phyloP scores from a whole-genome alignment of 2,113 vertebrate genomes.

The Lanius ludovicianus region DNA sequence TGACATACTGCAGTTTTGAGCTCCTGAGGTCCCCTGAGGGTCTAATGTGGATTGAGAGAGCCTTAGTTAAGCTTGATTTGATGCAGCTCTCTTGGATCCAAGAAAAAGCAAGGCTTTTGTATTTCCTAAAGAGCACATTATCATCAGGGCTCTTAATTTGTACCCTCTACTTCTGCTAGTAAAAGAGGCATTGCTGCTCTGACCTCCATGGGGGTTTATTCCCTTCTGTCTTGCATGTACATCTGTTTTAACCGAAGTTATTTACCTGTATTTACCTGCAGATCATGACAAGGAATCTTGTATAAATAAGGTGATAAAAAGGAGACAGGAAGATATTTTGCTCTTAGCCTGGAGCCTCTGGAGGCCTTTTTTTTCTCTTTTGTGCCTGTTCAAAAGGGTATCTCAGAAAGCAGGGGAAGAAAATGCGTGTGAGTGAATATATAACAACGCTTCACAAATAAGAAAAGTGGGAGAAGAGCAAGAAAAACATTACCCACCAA shows the following conservation, averaged over 20 bases:
- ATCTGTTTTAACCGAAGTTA: slow-evolving; percentile 25
- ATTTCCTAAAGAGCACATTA: not conserved
- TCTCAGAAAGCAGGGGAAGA: not conserved
- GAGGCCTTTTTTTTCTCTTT: slow-evolving; percentile 12
- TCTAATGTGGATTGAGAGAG: not conserved
- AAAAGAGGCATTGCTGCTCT: not conserved
- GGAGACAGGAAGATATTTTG: slow-evolving; percentile 6
- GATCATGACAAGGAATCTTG: not conserved
- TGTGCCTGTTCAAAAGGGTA: not conserved
- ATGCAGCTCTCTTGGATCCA: slow-evolving; percentile 2
- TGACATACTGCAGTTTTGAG: not conserved
- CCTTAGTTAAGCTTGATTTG: slow-evolving; percentile 48
- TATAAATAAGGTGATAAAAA: slow-evolving; percentile 44
- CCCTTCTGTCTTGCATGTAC: not conserved
- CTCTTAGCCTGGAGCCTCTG: not conserved
- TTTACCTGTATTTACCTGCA: slow-evolving; percentile 48
- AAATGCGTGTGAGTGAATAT: not conserved
- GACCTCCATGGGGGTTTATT: not conserved
- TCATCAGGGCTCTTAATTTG: not conserved
- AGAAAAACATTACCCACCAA: not conserved
- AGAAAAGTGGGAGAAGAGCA: not conserved
- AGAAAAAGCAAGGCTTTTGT: slow-evolving; percentile 34
- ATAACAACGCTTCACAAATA: not conserved
- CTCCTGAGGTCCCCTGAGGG: not conserved
- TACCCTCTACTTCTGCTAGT: not conserved